Evolutionary conservation across 2,113 vertebrate genomes (phyloP), one percentile per base, ranked within the genome.

Genomic region (Cephalopholis sonnerati): DNA sequence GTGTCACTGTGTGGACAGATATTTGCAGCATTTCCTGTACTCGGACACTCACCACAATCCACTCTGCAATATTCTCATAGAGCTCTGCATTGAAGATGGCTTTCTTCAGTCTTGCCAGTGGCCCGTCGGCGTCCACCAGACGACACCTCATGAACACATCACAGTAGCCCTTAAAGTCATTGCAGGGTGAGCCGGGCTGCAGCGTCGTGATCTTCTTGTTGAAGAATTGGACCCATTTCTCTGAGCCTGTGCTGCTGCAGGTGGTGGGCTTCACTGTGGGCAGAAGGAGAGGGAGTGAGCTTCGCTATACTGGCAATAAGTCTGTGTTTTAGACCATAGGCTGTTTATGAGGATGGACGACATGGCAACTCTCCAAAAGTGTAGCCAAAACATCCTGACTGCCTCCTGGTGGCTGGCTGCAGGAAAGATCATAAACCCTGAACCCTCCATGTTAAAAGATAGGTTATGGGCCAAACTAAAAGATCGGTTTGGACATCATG

Each of bases 161-260:
- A 61, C 98, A 99, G 94, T 99, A 99, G 82, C 98, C 98, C 93
- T 96, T 97, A 84, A 98, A 99, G 82, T 99, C 97, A 32, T 99
- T 99, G 89, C 98, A 99, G 67, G 98, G 98, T 9, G 98, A 99
- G 64, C 98, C 98, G 0, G 98, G 98, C 88, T 99, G 98, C 84
- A 99, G 95, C 3, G 97, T 98, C 25, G 93, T 96, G 22, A 96
- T 93, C 64, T 89, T 96, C 24, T 79, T 95, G 32, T 89, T 81
- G 50, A 99, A 99, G 17, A 75, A 65, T 0, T 53, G 32, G 17
- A 24, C 76, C 98, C 97, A 99, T 63, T 65, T 95, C 0, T 80
- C 86, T 13, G 98, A 99, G 13, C 96, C 96, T 15, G 98, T 97
- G 88, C 98, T 99, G 83, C 88, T 92, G 96, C 98, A 97, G 93